Conservation (phyloP, 2,113 vertebrate species). For the Equus przewalskii region DNA sequence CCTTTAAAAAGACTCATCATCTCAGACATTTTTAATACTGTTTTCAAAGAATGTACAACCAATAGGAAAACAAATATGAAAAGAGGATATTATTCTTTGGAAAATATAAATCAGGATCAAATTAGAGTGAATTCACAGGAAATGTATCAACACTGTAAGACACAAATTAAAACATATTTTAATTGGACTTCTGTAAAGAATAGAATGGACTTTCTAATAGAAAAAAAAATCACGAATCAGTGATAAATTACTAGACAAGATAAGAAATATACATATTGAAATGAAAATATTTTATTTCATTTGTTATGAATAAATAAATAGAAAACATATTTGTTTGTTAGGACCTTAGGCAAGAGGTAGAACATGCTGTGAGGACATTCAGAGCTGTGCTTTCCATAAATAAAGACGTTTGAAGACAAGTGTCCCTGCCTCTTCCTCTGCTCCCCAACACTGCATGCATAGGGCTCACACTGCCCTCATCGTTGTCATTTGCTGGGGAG, state of each 20-base stretch:
- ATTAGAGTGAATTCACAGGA: conserved; percentile 45
- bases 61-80: conserved; percentile 49
- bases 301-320: too few relatives aligned
- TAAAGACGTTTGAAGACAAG: neutral
- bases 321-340: neutral
- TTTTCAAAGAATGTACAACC: neutral
- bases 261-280: neutral
- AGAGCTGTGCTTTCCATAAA: neutral
- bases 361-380: neutral
- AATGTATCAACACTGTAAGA: neutral
- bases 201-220: neutral
- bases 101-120: conserved; percentile 52
- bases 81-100: neutral
- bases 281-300: neutral
- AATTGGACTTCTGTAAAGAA: conserved; percentile 11
- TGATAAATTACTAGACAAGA: neutral
- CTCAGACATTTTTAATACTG: neutral
- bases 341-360: neutral
- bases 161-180: conserved; percentile 36
- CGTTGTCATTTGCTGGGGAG: neutral
- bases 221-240: neutral
- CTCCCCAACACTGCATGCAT: neutral
- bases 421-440: neutral
- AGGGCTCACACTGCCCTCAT: too few relatives aligned
- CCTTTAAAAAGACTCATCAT: neutral